These are phyloP conservation scores for Calliphora vicina DNA, from an alignment of 1,140 invertebrate genomes.

Conservation along the genomic window DNA sequence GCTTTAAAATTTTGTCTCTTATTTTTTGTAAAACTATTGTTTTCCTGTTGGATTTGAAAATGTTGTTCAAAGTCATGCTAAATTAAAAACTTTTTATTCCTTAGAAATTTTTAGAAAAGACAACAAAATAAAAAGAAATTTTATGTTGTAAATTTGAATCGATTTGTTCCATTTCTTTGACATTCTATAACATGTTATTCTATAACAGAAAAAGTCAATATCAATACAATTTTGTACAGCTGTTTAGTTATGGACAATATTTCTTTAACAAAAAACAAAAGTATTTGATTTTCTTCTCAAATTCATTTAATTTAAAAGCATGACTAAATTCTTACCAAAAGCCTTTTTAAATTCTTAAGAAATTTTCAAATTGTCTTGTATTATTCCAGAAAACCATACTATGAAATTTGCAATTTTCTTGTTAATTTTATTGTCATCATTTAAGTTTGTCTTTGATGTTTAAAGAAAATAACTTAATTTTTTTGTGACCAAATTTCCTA, in stretches of 20 bases:
- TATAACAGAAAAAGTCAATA: neutral
- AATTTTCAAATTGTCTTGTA: neutral
- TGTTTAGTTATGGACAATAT: conserved; percentile 6
- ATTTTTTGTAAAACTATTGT: neutral
- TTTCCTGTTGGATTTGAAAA: neutral
- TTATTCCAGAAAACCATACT: neutral
- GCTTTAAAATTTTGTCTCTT: neutral
- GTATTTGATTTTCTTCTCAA: neutral
- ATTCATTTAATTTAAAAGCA: too few species aligned
- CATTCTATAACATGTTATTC: neutral
- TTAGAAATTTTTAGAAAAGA: neutral
- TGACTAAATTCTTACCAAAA: conserved; percentile 14
- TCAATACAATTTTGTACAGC: conserved; percentile 10
- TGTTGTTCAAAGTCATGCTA: neutral
- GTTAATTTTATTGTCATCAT: conserved; percentile 24
- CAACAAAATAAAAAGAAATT: neutral
- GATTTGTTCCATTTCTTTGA: neutral
- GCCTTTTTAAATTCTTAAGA: too few species aligned
- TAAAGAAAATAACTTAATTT: neutral
- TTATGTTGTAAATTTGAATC: neutral
- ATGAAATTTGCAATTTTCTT: conserved; percentile 20
- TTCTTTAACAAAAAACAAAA: too few species aligned
- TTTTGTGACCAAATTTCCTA: neutral
- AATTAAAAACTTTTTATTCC: conserved; percentile 32
- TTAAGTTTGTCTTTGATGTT: neutral